A percentile compares a stretch with the other conserved stretches of the same genome.
Conservation (phyloP, 2,113 vertebrate species). For the Gymnogyps californianus region DNA sequence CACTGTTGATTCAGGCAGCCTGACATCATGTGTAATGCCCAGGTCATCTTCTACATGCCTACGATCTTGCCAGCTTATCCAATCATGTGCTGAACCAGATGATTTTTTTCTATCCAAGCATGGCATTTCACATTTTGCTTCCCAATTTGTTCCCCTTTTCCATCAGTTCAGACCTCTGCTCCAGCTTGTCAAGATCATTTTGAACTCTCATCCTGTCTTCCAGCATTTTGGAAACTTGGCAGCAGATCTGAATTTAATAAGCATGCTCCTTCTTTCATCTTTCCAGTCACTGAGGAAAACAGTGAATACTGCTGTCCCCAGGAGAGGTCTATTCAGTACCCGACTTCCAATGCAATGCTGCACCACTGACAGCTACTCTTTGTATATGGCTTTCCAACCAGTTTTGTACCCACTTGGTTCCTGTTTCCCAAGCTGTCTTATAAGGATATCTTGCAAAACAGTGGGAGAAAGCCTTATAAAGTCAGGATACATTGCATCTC, state of each 20-base stretch:
- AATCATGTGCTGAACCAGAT: background rate
- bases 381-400: background rate
- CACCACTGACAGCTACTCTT: background rate
- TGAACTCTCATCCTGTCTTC: background rate
- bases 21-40: background rate
- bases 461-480: background rate
- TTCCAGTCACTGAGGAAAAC: background rate
- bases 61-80: background rate
- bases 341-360: background rate
- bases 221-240: background rate
- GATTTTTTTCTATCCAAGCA: background rate
- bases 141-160: background rate
- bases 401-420: background rate
- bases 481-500: background rate
- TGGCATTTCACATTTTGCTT: background rate
- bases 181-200: background rate
- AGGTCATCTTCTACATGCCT: background rate
- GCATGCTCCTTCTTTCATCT: background rate
- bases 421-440: background rate
- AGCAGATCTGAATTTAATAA: background rate
- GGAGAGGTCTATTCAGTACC: background rate
- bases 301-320: background rate
- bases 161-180: background rate
- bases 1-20: background rate
- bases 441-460: background rate